A percentile compares a stretch with the other conserved stretches of the same genome.
phyloP scores from a whole-genome alignment of 1,140 invertebrate species.

The Eueides isabella region DNA sequence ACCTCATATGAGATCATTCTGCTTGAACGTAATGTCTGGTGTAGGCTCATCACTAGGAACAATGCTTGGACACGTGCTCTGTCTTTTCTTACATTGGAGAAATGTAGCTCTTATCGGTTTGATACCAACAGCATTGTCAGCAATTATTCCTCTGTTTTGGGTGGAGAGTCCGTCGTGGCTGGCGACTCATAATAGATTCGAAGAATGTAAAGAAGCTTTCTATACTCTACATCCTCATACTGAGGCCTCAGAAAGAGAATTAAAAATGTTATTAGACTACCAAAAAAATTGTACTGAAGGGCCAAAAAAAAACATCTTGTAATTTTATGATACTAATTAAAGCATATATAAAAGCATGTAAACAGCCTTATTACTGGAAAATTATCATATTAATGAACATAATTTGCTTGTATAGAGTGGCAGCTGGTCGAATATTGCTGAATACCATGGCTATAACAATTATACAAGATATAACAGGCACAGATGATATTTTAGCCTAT shows the following conservation, averaged over 20 bases:
- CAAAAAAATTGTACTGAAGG: background rate
- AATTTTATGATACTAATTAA: background rate
- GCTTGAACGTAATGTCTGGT: slow-evolving; percentile 33
- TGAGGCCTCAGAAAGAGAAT: slow-evolving; percentile 30
- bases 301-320: background rate
- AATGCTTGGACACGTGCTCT: slow-evolving; percentile 35
- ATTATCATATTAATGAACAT: slow-evolving; percentile 14
- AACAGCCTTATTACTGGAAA: slow-evolving; percentile 37
- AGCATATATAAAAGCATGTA: slow-evolving; percentile 22
- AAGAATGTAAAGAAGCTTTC: slow-evolving; percentile 38
- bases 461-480: slow-evolving; percentile 38
- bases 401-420: slow-evolving; percentile 33
- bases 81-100: slow-evolving; percentile 40
- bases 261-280: slow-evolving; percentile 10
- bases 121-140: slow-evolving; percentile 39
- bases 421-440: slow-evolving; percentile 36
- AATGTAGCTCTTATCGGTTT: slow-evolving; percentile 40
- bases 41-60: slow-evolving; percentile 31
- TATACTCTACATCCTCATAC: slow-evolving; percentile 10
- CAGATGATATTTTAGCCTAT: slow-evolving; percentile 29
- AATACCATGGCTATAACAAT: slow-evolving; percentile 39
- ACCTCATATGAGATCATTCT: slow-evolving; percentile 33
- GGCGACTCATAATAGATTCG: slow-evolving; percentile 29
- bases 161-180: slow-evolving; percentile 42
- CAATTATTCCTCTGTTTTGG: slow-evolving; percentile 42